These are phyloP conservation scores for Netelia virgata DNA, from an alignment of 2,888 invertebrate species.

Conservation along the genomic window DNA sequence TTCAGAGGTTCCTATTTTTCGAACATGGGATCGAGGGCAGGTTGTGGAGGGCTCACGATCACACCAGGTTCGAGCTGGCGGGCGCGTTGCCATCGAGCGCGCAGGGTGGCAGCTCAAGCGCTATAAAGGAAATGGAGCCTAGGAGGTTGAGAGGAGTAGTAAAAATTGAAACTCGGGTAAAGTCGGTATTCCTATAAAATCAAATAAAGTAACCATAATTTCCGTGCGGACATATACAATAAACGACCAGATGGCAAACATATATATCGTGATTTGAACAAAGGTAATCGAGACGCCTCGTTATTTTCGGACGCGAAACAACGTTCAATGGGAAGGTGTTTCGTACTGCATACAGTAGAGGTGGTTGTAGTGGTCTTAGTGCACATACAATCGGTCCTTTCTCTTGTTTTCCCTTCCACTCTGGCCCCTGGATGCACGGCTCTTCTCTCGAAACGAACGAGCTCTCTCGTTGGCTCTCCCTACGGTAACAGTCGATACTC, in stretches of 20 bases:
- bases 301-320: slow-evolving; percentile 35
- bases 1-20: too few species aligned
- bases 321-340: slow-evolving; percentile 16
- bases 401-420: not conserved
- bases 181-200: too few species aligned
- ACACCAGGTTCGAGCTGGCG: too few species aligned
- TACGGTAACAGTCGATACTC: slow-evolving; percentile 68
- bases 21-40: too few species aligned
- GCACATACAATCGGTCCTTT: not conserved
- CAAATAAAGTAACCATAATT: too few species aligned
- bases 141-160: too few species aligned
- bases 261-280: slow-evolving; percentile 1
- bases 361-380: slow-evolving; percentile 19
- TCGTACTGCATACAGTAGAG: not conserved
- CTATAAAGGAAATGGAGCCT: too few species aligned
- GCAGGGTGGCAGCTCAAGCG: too few species aligned
- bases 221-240: not conserved
- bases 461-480: slow-evolving; percentile 51
- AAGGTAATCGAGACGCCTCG: slow-evolving; percentile 19
- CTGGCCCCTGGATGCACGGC: slow-evolving; percentile 15
- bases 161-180: too few species aligned
- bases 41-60: too few species aligned
- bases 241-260: not conserved
- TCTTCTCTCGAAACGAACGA: slow-evolving; percentile 59
- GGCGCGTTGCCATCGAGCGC: too few species aligned